phyloP scores from a whole-genome alignment of 2,888 invertebrate species.

The Merodon equestris region DNA sequence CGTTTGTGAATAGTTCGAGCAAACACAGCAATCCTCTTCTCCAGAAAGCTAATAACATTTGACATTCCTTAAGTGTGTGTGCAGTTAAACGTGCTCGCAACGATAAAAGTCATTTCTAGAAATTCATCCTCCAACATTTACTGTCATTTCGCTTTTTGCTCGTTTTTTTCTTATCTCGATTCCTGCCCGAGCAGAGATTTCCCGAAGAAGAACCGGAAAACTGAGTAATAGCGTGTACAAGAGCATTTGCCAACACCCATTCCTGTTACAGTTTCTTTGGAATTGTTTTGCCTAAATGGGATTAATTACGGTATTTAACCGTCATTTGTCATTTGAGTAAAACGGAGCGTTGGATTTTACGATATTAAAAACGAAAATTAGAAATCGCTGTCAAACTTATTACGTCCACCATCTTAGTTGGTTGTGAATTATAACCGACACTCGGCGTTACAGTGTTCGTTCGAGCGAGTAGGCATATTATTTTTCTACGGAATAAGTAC shows the following conservation, averaged over 20 bases:
- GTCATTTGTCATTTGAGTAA: slow-evolving; percentile 55
- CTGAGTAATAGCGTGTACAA: no score
- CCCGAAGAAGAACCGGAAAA: no score
- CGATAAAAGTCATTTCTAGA: slow-evolving; percentile 22
- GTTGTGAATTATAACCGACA: neutral
- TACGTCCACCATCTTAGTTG: slow-evolving; percentile 33
- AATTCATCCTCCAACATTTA: neutral
- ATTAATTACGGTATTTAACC: slow-evolving; percentile 69
- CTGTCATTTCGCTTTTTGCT: neutral
- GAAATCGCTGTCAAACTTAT: no score
- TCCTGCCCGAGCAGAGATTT: slow-evolving; percentile 19
- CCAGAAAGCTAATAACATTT: slow-evolving; percentile 2
- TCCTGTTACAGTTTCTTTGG: slow-evolving; percentile 41
- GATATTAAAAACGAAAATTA: no score
- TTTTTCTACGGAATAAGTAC: slow-evolving; percentile 38
- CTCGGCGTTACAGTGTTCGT: no score
- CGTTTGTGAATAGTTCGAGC: no score
- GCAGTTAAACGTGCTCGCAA: slow-evolving; percentile 17
- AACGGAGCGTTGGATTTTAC: no score
- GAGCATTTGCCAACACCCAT: slow-evolving; percentile 51
- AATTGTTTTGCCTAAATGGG: slow-evolving; percentile 66
- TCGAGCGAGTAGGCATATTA: slow-evolving; percentile 26
- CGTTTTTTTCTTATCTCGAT: neutral
- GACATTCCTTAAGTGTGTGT: slow-evolving; percentile 32
- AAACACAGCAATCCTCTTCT: neutral